Evolutionary conservation across 2,113 vertebrate species (phyloP), one percentile per base, ranked within the genome.

Genomic region (Scomber japonicus): DNA sequence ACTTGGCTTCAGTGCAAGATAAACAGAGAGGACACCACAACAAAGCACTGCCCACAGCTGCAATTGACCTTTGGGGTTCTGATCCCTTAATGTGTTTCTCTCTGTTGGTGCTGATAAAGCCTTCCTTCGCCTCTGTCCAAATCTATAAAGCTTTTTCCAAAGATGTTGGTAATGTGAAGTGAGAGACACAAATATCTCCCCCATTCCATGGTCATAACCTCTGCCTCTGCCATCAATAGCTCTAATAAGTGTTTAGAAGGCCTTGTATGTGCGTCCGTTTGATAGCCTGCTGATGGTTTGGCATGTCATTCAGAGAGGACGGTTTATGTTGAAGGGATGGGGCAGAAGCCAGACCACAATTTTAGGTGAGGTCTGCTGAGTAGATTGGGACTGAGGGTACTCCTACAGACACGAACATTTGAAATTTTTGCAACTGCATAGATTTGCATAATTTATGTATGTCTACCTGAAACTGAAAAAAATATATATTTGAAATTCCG

Each of bases 11-110:
- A 73, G 60, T 40, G 59, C 74, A 73, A 30, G 54, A 62, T 78
- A 89, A 90, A 89, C 81, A 68, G 59, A 81, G 81, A 80, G 62
- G 77, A 84, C 80, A 82, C 61, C 70, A 86, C 50, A 88, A 91
- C 78, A 91, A 89, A 86, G 81, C 70, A 63, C 74, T 65, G 92
- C 94, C 90, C 62, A 77, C 64, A 89, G 91, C 91, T 83, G 85
- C 77, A 69, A 78, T 84, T 94, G 93, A 95, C 92, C 92, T 95
- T 95, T 93, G 86, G 82, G 84, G 78, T 89, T 90, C 68, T 87
- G 85, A 88, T 91, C 90, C 91, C 83, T 89, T 91, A 91, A 91
- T 94, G 90, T 89, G 88, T 91, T 90, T 86, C 74, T 83, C 86
- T 91, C 83, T 85, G 89, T 88, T 90, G 77, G 69, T 89, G 80